Evolutionary conservation across 2,113 vertebrate genomes (phyloP).

Genomic region (Myiagra hebetior): DNA sequence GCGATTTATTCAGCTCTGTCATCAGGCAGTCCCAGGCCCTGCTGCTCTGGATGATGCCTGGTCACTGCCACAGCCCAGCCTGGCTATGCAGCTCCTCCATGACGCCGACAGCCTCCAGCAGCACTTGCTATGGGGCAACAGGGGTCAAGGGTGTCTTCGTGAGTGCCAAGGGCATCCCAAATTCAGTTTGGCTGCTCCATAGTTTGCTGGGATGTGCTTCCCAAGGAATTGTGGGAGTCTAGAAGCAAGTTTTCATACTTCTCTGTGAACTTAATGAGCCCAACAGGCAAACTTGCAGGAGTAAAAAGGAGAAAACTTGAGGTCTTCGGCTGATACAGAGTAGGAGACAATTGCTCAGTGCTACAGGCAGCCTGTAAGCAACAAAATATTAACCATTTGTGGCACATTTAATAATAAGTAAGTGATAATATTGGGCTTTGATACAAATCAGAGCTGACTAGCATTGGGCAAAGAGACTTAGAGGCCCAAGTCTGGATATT

Average conservation of each 20-base stretch:
- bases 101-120: rapidly evolving
- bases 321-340: not conserved
- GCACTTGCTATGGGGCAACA: not conserved
- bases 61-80: not conserved
- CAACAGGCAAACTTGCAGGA: not conserved
- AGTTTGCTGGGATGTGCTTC: not conserved
- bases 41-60: not conserved
- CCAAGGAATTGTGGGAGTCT: not conserved
- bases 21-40: not conserved
- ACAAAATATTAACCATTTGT: not conserved
- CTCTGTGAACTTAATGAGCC: not conserved
- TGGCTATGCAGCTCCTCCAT: not conserved
- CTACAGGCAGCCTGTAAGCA: not conserved
- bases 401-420: not conserved
- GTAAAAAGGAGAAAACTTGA: not conserved
- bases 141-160: not conserved
- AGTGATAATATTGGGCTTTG: not conserved
- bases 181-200: not conserved
- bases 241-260: not conserved
- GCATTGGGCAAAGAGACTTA: not conserved
- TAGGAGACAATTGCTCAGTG: not conserved
- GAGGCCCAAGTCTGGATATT: not conserved
- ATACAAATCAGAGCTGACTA: not conserved
- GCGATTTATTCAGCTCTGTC: not conserved
- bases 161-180: not conserved